Conservation (phyloP, 1,140 invertebrate species). For the Anastrepha ludens region DNA sequence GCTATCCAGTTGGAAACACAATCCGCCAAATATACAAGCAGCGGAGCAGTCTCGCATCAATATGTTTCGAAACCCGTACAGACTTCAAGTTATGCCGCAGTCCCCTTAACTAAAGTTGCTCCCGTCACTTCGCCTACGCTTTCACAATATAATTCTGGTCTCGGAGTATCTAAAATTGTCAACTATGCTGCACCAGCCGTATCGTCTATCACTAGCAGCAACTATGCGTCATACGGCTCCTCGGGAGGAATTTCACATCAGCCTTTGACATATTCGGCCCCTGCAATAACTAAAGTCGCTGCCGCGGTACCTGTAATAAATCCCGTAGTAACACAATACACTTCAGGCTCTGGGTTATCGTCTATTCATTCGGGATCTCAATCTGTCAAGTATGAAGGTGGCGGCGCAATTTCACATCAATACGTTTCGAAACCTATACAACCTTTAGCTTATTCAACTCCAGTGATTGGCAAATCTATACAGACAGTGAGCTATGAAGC, state of each 20-base stretch:
- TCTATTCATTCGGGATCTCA: conserved; percentile 11
- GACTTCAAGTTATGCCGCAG: conserved; percentile 46
- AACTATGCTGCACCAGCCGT: conserved; percentile 56
- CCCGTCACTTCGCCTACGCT: not conserved
- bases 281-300: conserved; percentile 51
- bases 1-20: conserved; percentile 1
- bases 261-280: conserved; percentile 12
- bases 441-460: no score
- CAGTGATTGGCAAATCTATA: no score
- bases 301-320: conserved; percentile 16
- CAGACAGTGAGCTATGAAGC: no score
- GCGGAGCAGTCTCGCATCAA: conserved; percentile 65
- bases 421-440: conserved; percentile 63
- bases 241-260: conserved; percentile 58
- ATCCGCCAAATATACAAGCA: conserved; percentile 39
- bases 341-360: not conserved
- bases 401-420: conserved; percentile 62
- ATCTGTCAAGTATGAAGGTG: not conserved
- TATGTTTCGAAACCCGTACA: conserved; percentile 65
- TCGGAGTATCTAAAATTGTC: conserved; percentile 8
- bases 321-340: conserved; percentile 22
- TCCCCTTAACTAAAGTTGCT: conserved; percentile 54
- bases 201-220: conserved; percentile 5
- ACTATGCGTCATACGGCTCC: conserved; percentile 11
- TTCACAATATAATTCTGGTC: not conserved